phyloP scores from a whole-genome alignment of 2,113 vertebrate genomes.

The Pelusios castaneus region DNA sequence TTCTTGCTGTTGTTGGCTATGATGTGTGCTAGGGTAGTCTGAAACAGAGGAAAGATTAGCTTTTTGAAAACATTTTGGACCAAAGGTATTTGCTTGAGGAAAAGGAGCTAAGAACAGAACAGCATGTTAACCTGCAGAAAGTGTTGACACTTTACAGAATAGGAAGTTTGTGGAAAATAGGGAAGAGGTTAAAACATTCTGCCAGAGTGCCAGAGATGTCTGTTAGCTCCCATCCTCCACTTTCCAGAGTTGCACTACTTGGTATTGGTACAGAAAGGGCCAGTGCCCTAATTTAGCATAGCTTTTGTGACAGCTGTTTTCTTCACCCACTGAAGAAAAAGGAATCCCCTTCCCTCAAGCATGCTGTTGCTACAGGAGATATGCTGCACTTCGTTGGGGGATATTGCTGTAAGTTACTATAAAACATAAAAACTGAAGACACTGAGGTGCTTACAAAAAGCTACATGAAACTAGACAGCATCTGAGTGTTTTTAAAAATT shows the following conservation, averaged over 20 bases:
- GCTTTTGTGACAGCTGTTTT: conserved; percentile 61
- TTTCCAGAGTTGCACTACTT: neutral
- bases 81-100: neutral
- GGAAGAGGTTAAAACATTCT: conserved; percentile 47
- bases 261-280: neutral
- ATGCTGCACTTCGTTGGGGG: neutral
- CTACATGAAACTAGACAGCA: neutral
- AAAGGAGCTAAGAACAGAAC: neutral
- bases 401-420: neutral
- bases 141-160: neutral
- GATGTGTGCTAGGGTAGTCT: conserved; percentile 97
- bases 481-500: neutral
- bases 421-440: neutral
- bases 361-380: neutral
- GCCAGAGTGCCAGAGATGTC: neutral
- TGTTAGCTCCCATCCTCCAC: conserved; percentile 43
- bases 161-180: neutral
- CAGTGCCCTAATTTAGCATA: neutral
- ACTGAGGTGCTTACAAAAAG: neutral
- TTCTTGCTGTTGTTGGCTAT: conserved; percentile 91
- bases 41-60: conserved; percentile 37
- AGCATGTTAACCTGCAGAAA: neutral
- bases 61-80: neutral
- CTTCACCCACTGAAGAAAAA: conserved; percentile 25
- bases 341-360: conserved; percentile 17